These are phyloP conservation scores for Oppia nitens DNA, from an alignment of 1,140 invertebrate species.

Conservation along the genomic window DNA sequence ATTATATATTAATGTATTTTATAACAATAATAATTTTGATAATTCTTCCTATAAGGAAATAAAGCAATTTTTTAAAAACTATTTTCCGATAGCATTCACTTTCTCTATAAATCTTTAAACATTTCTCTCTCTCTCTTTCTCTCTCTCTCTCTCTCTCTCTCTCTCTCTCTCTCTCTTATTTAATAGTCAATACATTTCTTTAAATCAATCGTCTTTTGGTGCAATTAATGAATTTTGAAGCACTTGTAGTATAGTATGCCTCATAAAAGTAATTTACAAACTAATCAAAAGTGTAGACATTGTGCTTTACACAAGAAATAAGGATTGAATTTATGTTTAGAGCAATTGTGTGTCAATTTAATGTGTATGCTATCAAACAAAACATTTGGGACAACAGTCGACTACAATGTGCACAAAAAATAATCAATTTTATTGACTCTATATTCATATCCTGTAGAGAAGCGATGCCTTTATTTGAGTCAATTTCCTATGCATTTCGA, in stretches of 20 bases:
- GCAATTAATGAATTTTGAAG: neutral
- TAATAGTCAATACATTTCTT: neutral
- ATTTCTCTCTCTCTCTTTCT: too few species aligned
- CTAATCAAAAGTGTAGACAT: neutral
- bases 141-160: neutral
- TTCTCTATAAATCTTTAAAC: neutral
- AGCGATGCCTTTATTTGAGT: neutral
- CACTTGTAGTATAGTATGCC: neutral
- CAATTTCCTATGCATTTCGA: neutral
- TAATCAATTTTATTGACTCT: neutral
- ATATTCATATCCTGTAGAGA: neutral
- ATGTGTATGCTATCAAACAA: neutral
- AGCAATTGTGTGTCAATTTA: neutral
- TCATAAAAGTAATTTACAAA: neutral
- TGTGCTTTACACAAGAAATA: neutral
- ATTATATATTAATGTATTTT: too few species aligned
- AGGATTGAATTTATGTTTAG: neutral
- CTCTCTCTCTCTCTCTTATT: neutral
- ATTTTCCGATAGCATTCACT: neutral
- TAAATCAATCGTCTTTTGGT: neutral
- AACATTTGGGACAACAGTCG: neutral
- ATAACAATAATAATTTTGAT: too few species aligned
- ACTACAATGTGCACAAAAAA: neutral
- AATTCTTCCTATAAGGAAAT: too few species aligned
- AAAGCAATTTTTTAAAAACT: too few species aligned